phyloP scores from a whole-genome alignment of 2,113 vertebrate species.

The Gymnobelideus leadbeateri region DNA sequence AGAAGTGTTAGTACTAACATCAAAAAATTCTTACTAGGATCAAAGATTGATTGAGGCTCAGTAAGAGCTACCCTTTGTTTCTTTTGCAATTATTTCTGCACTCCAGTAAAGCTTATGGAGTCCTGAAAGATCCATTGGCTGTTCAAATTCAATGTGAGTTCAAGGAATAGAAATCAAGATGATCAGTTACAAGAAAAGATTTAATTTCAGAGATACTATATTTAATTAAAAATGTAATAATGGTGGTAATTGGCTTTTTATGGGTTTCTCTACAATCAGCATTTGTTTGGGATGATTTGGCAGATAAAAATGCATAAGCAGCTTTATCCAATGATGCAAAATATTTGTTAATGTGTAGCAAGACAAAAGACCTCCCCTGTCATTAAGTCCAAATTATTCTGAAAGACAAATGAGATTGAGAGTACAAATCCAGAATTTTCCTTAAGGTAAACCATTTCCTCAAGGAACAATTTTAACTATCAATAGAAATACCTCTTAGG shows the following conservation, averaged over 20 bases:
- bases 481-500: neutral
- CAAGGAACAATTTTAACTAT: neutral
- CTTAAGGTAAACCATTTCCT: neutral
- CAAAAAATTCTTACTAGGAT: neutral
- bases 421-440: neutral
- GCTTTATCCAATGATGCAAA: slow-evolving; percentile 16
- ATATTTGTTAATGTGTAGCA: slow-evolving; percentile 36
- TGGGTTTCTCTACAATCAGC: slow-evolving; percentile 31
- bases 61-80: neutral
- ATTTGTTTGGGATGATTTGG: slow-evolving; percentile 59
- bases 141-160: neutral
- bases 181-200: slow-evolving; percentile 59
- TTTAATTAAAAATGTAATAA: slow-evolving; percentile 72
- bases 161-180: slow-evolving; percentile 55
- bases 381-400: neutral
- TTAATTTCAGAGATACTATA: slow-evolving; percentile 56
- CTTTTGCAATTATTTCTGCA: slow-evolving; percentile 31
- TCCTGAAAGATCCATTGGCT: slow-evolving; percentile 14
- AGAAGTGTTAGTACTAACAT: neutral
- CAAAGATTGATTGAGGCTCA: neutral
- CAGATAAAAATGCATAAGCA: slow-evolving; percentile 35
- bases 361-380: neutral
- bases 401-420: slow-evolving; percentile 8
- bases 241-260: slow-evolving; percentile 59
- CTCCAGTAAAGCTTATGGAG: neutral